Base-by-base conservation (phyloP, 2,888 invertebrate species). In the Scaptomyza polygonia region DNA sequence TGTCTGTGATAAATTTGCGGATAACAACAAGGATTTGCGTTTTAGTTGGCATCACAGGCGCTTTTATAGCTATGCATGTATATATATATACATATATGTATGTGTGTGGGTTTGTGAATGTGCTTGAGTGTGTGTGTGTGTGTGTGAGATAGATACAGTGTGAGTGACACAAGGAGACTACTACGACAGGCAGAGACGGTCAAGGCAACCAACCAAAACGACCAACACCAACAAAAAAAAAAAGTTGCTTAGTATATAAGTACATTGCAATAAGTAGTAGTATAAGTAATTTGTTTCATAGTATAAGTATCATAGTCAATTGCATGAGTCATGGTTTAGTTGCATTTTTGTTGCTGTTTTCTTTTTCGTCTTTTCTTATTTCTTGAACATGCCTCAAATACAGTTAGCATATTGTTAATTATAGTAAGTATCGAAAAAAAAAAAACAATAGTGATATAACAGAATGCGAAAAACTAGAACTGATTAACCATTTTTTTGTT, bases 11-110 rank as follows among this genome's bases (percentile, higher is more conserved):
- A 87, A 83, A 84, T 89, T 83, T 88, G 75, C 72, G 78, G 89
- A 83, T 83, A 88, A 88, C 83, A 83, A 85, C 88, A 88, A 85
- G 85, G 88, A 89, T 88, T 79, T 83, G 76, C 88, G 78, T 85
- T 79, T 75, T 83, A 86, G 85, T 80, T 76, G 75, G 67, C 77
- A 61, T 66, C 77, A 63, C 72, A 71, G 62, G 51, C 72, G 62
- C 72, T 66, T 76, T 71, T 49, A 76, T 62, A 56, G 53, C 66
- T 51, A 56, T 73, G 61, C 58, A 55, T 52, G 40, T 44, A 21
- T 45, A 45, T 45, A 11, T 52, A 18, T 14, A 27, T 36, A n/a
- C 39, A 18, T 25, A 18, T 27, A 16, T 55, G 16, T 36, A 12
- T 21, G 9, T 27, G 42, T 32, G 6, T 27, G 32, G 42, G 42